Conservation (phyloP, 1,140 invertebrate species). For the Ceratina japonica region DNA sequence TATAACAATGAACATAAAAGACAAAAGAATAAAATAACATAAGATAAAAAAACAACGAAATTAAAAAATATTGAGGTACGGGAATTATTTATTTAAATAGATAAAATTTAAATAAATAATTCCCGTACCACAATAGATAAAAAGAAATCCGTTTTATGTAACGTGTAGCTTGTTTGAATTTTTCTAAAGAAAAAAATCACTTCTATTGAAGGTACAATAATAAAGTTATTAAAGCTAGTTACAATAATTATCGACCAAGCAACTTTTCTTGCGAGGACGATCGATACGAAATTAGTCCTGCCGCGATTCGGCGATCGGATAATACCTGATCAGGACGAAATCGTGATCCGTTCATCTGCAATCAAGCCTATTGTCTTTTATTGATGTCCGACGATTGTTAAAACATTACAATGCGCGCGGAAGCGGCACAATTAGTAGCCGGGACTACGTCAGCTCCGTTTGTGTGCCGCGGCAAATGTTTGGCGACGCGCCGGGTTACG, state of each 20-base stretch:
- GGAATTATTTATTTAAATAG: too few relatives aligned
- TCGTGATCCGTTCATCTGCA: conserved; percentile 17
- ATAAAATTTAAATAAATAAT: too few relatives aligned
- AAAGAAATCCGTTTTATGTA: too few relatives aligned
- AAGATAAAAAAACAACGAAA: too few relatives aligned
- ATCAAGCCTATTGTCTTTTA: conserved; percentile 36
- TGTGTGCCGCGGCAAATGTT: conserved; percentile 1
- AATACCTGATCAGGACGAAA: background rate
- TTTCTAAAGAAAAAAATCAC: too few relatives aligned
- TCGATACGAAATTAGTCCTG: background rate
- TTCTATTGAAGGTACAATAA: too few relatives aligned
- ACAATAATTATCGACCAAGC: background rate
- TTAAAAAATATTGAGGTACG: too few relatives aligned
- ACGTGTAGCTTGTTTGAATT: too few relatives aligned
- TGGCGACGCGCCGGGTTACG: background rate
- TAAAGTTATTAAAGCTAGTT: too few relatives aligned
- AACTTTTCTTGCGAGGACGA: background rate
- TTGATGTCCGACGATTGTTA: conserved; percentile 15
- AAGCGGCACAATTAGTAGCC: conserved; percentile 49
- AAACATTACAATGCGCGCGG: conserved; percentile 45
- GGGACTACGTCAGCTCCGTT: conserved; percentile 8
- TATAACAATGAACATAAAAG: too few relatives aligned
- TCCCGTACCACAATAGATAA: too few relatives aligned
- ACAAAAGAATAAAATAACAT: too few relatives aligned
- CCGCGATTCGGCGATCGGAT: background rate